Evolutionary conservation across 23 tunicate genomes (phyloP).

Genomic region (Oikopleura vanhoeffeni): DNA sequence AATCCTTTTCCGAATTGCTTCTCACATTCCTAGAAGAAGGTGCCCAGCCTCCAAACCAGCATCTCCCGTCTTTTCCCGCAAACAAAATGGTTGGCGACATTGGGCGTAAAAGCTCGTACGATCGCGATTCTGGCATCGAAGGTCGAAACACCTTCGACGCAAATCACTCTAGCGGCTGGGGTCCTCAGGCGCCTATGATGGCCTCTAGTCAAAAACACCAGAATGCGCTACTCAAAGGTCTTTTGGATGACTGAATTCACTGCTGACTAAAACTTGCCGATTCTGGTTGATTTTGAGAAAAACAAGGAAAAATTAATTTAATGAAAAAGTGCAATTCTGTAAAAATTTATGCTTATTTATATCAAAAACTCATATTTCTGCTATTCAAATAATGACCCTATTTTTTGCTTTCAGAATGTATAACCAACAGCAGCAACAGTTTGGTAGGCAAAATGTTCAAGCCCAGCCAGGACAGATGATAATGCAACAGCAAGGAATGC

Average conservation of each 20-base stretch:
- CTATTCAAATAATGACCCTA: background rate
- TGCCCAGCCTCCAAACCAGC: background rate
- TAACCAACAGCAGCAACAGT: background rate
- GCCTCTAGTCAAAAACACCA: background rate
- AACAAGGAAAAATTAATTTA: background rate
- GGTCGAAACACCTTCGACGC: background rate
- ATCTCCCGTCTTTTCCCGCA: background rate
- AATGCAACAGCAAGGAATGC: background rate
- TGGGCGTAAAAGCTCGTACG: background rate
- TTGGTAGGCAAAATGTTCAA: background rate
- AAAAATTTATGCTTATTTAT: background rate
- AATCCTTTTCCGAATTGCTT: background rate
- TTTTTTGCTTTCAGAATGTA: background rate
- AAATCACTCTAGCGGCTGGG: background rate
- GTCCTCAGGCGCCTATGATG: background rate
- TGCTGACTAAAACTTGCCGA: no score
- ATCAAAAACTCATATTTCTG: background rate
- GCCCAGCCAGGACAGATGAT: background rate
- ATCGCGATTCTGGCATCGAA: slow-evolving; percentile 9
- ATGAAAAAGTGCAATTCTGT: background rate
- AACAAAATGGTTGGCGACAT: background rate
- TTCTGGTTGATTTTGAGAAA: no score
- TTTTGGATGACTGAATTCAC: background rate
- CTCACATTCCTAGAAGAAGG: background rate
- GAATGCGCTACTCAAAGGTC: slow-evolving; percentile 1